Base-by-base conservation (phyloP, 1,140 invertebrate genomes). In the Triops cancriformis region DNA sequence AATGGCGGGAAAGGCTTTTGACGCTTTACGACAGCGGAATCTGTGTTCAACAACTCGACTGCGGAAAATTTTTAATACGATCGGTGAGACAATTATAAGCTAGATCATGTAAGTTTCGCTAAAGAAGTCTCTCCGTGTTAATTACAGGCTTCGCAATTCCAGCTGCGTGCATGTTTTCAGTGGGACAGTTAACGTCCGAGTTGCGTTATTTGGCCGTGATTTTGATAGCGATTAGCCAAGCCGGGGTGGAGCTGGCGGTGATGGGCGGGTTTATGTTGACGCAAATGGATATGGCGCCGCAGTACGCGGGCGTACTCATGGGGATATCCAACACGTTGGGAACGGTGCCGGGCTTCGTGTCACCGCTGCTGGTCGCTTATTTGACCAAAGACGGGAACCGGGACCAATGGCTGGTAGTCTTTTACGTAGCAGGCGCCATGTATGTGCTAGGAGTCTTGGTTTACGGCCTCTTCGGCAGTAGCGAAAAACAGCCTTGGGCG, bases 401-500 rank as follows among this genome's bases (percentile, higher is more conserved):
- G 74, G 77, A 81, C 26, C 81, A 84, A 77, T 85, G 84, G 84
- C 27, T 80, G 1, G 73, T 79, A 10, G 80, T 85, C 23, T 84
- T 85, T 78, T 79, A 81, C 31, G 80, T 83, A 4, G 78, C 82
- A 10, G 79, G 81, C 14, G 81, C 73, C 12, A 72, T 83, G 5
- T 82, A 83, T 74, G 6, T 83, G 4, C 51, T 83, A 26, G 87
- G 87, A 12, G 83, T 83, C 18, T 41, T 85, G 1, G 23, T 86
- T 9, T 88, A 85, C 78, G 73, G 83, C 11, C 41, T 86, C 11
- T 84, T 87, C 75, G 84, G 83, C 0, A 81, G 81, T 31, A 85
- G 83, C 9, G 84, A 86, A 72, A 79, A 84, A n/a, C 84, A 86
- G 77, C 72, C 80, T 9, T 87, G 86, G 86, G 80, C 81, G 11